Evolutionary conservation across 2,797 vertebrate species (phyloP), one percentile per base, ranked within the genome.

Genomic region (Oreochromis grahami): DNA sequence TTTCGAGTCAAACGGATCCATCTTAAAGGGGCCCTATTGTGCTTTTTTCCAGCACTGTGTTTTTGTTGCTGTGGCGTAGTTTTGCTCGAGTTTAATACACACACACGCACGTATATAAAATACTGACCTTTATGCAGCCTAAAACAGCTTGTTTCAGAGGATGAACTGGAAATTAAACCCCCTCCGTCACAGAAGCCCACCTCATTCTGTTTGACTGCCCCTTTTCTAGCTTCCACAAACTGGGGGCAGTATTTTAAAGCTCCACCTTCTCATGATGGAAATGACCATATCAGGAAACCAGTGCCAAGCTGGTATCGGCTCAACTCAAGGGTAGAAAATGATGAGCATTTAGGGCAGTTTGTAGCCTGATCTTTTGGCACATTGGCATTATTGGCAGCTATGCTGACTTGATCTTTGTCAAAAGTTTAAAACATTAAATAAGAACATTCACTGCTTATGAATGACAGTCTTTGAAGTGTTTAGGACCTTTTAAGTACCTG

Each of bases 301-400:
- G 41, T 45, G 3, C 21, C 24, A 45, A 26, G 65, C 65, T 70
- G 65, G 2, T 29, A 29, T 17, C 10, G 15, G 21, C 65, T 70
- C 65, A 15, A 45, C 24, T 17, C 8, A 3, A 17, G 65, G 4
- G 65, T 43, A 70, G 65, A 29, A 70, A 70, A 68, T 3, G 8
- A 10, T 60, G 56, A 60, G 3, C 56, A 17, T 45, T 70, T 17
- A 45, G 21, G 36, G 21, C 8, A 17, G 65, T 3, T 45, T 45
- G 38, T 45, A 4, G 14, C 14, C 41, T 45, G 65, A 26, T 43
- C 41, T 1, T 70, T 70, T 45, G 65, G 41, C 21, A 26, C 5
- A 17, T 26, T 8, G 38, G 0, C 2, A 17, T 17, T 70, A 70
- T 15, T 6, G 0, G 6, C 13, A 43, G n/a, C 13, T 10, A 43